Evolutionary conservation across 2,113 vertebrate species (phyloP).

Genomic region (Hyperopisus bebe): DNA sequence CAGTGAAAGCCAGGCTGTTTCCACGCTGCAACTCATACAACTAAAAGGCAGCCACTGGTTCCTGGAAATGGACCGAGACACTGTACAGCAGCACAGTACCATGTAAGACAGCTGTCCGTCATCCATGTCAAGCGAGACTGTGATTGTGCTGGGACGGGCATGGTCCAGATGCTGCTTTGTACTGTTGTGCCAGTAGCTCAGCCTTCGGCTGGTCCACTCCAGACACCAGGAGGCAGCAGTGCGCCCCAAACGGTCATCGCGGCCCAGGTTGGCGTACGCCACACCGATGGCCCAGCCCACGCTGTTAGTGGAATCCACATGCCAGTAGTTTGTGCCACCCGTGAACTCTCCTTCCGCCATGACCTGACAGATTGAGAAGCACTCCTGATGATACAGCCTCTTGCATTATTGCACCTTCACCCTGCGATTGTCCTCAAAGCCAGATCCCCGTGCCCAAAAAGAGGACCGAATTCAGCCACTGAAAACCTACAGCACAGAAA

Average conservation of each 20-base stretch:
- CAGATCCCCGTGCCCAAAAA: conserved; percentile 32
- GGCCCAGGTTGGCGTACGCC: conserved; percentile 33
- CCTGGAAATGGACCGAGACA: conserved; percentile 11
- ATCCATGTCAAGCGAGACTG: conserved; percentile 31
- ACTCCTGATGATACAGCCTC: background rate
- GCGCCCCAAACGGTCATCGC: conserved; percentile 15
- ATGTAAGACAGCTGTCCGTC: conserved; percentile 23
- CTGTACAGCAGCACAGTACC: conserved; percentile 22
- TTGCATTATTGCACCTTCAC: conserved; percentile 35
- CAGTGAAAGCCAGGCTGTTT: conserved; percentile 33
- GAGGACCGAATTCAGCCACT: conserved; percentile 17
- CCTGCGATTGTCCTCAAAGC: conserved; percentile 29
- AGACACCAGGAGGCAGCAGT: conserved; percentile 42
- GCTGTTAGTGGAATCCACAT: conserved; percentile 24
- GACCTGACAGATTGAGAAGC: conserved; percentile 35
- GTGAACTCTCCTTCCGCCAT: conserved; percentile 40
- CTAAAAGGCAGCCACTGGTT: conserved; percentile 36
- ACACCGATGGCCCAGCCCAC: conserved; percentile 43
- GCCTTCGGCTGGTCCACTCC: conserved; percentile 30
- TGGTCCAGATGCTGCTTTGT: conserved; percentile 17
- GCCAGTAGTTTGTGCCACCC: conserved; percentile 33
- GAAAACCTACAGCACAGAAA: conserved; percentile 22
- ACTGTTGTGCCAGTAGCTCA: conserved; percentile 30
- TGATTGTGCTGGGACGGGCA: background rate
- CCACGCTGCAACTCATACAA: conserved; percentile 28